Conservation (phyloP, 2,797 vertebrate species). For the Halcyon badia region DNA sequence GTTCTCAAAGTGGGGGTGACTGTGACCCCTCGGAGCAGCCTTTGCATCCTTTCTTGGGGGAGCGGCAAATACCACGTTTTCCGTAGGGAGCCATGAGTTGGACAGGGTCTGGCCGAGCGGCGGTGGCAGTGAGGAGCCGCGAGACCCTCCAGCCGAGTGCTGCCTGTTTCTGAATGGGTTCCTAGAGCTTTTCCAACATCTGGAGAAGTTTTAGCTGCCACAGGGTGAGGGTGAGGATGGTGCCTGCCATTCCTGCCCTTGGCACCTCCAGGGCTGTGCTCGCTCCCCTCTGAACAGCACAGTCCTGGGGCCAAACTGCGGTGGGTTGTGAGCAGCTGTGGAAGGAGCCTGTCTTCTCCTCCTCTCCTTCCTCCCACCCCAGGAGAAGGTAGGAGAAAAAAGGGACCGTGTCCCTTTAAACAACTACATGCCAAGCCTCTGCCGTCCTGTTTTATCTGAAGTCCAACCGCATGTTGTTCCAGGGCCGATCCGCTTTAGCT, state of each 20-base stretch:
- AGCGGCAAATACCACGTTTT: background rate
- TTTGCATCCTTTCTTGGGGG: background rate
- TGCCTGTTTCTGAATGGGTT: background rate
- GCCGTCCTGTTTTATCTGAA: conserved; percentile 83
- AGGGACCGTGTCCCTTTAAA: conserved; percentile 77
- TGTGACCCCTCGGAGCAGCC: background rate
- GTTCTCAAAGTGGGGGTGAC: background rate
- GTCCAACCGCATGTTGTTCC: conserved; percentile 83
- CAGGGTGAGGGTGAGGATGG: background rate
- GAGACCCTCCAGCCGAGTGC: background rate
- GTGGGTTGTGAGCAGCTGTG: background rate
- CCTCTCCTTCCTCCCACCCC: background rate
- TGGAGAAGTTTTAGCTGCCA: background rate
- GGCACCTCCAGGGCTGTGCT: background rate
- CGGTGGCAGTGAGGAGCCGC: background rate
- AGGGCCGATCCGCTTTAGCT: conserved; percentile 87
- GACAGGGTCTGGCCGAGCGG: background rate
- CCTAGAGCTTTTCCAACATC: background rate
- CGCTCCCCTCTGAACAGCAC: background rate
- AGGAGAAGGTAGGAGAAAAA: conserved; percentile 22
- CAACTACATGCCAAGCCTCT: conserved; percentile 55
- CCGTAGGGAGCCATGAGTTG: background rate
- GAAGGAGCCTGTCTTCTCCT: background rate
- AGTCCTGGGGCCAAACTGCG: background rate
- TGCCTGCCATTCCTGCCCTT: background rate